Evolutionary conservation across 2,113 vertebrate species (phyloP).

Genomic region (Pithys albifrons): DNA sequence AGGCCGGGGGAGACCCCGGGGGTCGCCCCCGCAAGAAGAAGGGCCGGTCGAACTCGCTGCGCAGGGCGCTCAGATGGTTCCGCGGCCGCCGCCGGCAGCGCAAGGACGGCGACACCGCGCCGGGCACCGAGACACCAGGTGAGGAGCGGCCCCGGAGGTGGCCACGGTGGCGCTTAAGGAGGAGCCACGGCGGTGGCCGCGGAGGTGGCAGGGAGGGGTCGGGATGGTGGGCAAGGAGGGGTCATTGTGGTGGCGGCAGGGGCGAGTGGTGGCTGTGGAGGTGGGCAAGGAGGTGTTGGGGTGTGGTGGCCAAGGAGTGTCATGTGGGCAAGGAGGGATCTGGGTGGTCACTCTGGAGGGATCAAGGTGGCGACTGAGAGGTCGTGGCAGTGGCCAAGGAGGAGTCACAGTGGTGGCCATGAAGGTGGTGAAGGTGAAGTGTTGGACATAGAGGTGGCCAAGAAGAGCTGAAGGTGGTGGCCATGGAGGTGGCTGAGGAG

Average conservation of each 20-base stretch:
- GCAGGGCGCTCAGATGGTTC: slow-evolving; percentile 87
- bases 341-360: background rate
- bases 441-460: too few relatives aligned
- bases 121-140: slow-evolving; percentile 47
- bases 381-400: background rate
- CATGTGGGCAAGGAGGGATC: background rate
- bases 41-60: slow-evolving; percentile 77
- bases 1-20: background rate
- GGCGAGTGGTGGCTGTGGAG: too few relatives aligned
- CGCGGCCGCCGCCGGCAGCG: slow-evolving; percentile 80
- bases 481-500: background rate
- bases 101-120: background rate
- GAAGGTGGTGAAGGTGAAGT: background rate
- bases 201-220: too few relatives aligned
- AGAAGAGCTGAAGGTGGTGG: background rate
- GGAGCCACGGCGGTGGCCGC: fast-evolving
- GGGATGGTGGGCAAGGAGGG: background rate
- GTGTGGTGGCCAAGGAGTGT: background rate
- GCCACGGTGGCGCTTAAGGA: background rate
- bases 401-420: fast-evolving
- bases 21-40: slow-evolving; percentile 66
- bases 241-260: background rate
- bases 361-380: background rate
- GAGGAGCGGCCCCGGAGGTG: slow-evolving; percentile 30
- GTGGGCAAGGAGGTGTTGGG: fast-evolving